phyloP scores from a whole-genome alignment of 2,113 vertebrate genomes.

The Pseudorasbora parva region DNA sequence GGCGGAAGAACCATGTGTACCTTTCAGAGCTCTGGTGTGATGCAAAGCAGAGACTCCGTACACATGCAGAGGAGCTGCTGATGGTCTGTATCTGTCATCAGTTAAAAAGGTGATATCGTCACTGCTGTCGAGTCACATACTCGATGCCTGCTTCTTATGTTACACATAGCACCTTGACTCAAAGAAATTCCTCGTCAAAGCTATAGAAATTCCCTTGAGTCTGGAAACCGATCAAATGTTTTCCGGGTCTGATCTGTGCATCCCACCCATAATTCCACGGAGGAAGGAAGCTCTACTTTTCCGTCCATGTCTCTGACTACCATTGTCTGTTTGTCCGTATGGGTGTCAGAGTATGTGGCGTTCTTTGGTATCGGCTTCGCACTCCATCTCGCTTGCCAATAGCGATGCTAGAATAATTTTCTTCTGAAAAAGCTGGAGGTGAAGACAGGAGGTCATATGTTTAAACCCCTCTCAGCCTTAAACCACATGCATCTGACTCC shows the following conservation, averaged over 20 bases:
- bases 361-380: constrained; percentile 40
- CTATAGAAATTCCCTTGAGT: not conserved
- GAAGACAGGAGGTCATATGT: constrained; percentile 58
- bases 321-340: not conserved
- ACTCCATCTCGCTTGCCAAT: constrained; percentile 25
- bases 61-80: constrained; percentile 43
- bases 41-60: constrained; percentile 51
- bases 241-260: not conserved
- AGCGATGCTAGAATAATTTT: constrained; percentile 47
- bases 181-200: constrained; percentile 2
- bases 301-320: not conserved
- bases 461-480: constrained; percentile 53
- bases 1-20: constrained; percentile 27
- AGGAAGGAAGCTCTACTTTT: constrained; percentile 7
- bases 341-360: constrained; percentile 6
- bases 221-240: not conserved
- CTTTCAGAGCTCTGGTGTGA: constrained; percentile 46
- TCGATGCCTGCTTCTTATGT: constrained; percentile 44
- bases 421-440: constrained; percentile 48
- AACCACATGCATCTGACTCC: constrained; percentile 57
- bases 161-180: constrained; percentile 32
- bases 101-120: constrained; percentile 64
- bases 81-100: constrained; percentile 61
- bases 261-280: not conserved
- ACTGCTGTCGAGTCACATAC: constrained; percentile 47